These are phyloP conservation scores for Stegostoma tigrinum DNA, from an alignment of 2,113 vertebrate genomes.

Conservation along the genomic window DNA sequence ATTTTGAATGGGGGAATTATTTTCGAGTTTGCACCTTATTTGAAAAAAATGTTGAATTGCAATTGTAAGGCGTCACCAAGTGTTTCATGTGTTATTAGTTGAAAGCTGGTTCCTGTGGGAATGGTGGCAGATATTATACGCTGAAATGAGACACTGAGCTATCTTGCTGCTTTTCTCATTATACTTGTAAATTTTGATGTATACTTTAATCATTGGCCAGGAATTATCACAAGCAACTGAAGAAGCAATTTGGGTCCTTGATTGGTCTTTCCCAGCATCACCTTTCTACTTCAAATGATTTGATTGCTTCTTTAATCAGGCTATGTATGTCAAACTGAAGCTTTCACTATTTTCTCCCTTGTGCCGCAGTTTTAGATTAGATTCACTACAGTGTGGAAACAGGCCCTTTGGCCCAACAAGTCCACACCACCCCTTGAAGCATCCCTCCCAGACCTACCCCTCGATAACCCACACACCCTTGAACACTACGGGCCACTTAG, in stretches of 20 bases:
- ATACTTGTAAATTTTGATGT: neutral
- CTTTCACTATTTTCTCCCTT: neutral
- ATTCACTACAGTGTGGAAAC: too few relatives aligned
- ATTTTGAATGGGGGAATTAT: too few relatives aligned
- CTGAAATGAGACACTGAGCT: neutral
- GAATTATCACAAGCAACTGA: too few relatives aligned
- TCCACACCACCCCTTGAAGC: too few relatives aligned
- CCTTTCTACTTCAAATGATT: neutral
- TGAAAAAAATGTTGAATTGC: neutral
- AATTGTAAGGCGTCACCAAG: neutral
- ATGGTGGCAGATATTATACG: neutral
- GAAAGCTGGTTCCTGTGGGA: neutral
- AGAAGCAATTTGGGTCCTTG: neutral
- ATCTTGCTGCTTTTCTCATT: neutral
- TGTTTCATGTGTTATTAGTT: neutral
- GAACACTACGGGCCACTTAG: too few relatives aligned
- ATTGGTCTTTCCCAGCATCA: neutral
- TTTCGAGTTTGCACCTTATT: neutral
- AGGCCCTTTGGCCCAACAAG: too few relatives aligned
- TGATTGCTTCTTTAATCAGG: neutral
- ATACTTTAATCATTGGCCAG: neutral
- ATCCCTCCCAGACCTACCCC: too few relatives aligned
- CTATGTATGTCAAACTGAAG: neutral
- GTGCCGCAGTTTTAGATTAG: too few relatives aligned
- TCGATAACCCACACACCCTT: too few relatives aligned